Base-by-base conservation (phyloP, 2,888 invertebrate genomes). In the Stramonita haemastoma region DNA sequence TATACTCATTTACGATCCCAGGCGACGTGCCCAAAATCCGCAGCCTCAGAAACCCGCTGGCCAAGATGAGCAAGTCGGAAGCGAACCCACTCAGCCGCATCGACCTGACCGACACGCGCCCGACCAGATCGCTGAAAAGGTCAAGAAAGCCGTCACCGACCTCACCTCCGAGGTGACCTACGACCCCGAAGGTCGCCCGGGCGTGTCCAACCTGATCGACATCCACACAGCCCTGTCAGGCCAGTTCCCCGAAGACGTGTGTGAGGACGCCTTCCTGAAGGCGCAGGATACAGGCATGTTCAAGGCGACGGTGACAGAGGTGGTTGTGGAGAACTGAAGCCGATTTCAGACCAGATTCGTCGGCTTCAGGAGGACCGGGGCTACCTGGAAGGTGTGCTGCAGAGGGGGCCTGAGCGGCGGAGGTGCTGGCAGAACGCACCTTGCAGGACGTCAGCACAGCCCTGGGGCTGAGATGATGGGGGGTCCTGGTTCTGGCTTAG, bases 31-130 rank as follows among this genome's bases (percentile, higher is more conserved):
- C 95, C 5, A 95, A 96, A 89, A 97, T 99, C 90, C 97, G 97
- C 94, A 99, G 98, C 95, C 96, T 99, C 17, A 97, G 98, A 86
- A 97, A 98, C 95, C 99, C 99, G 0, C 95, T 95, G 0, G 98
- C 98, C 95, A 99, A 99, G 97, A 99, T 99, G 99, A 99, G 99
- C 22, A 99, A 99, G 96, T 99, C 99, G 0, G 98, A 98, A 94
- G 95, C 96, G 0, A 98, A 98, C 96, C 96, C 97, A 0, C 97
- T 97, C 94, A 97, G 98, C 92, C 97, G 98, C 89, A 98, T 99
- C 91, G 97, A 97, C 93, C 96, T 99, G 66, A 97, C 97, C 8
- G 99, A 99, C 95, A 99, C 95, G 17, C 97, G 17, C 97, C 97
- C 0, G 97, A 98, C 81, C 96, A 96, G 26, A 97, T 98, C 88